Conservation (phyloP, 2,113 vertebrate species). For the Calidris pugnax region DNA sequence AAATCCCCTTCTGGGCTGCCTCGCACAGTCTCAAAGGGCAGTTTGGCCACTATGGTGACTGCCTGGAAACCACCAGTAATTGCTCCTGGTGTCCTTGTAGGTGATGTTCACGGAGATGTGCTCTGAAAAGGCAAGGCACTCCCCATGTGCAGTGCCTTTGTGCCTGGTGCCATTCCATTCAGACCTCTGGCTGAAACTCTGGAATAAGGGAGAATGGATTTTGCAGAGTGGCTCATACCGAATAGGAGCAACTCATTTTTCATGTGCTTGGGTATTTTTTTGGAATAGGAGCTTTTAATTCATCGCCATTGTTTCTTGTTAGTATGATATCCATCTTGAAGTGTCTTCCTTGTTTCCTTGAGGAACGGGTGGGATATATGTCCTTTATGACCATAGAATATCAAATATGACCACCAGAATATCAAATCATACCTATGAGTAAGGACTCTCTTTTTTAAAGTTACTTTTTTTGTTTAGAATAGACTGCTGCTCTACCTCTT, state of each 20-base stretch:
- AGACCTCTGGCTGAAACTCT: not conserved
- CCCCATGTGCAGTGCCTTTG: rapidly evolving
- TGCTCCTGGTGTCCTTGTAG: not conserved
- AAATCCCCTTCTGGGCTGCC: not conserved
- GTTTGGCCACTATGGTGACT: not conserved
- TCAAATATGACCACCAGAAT: not conserved
- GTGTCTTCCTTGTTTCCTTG: not conserved
- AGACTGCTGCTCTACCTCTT: not conserved
- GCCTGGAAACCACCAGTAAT: not conserved
- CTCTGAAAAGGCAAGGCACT: not conserved
- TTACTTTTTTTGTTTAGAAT: not conserved
- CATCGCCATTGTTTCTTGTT: not conserved
- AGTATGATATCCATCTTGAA: not conserved
- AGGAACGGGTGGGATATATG: not conserved
- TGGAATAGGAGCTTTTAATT: not conserved
- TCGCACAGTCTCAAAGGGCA: not conserved
- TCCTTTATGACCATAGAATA: not conserved
- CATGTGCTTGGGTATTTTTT: not conserved
- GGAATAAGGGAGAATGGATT: not conserved
- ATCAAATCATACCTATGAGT: not conserved
- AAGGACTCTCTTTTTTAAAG: not conserved
- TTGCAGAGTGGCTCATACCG: not conserved
- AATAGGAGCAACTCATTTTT: not conserved
- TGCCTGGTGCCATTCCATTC: not conserved
- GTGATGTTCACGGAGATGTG: not conserved